Conservation (phyloP, 2,113 vertebrate genomes). For the Plecturocebus donacophilus region DNA sequence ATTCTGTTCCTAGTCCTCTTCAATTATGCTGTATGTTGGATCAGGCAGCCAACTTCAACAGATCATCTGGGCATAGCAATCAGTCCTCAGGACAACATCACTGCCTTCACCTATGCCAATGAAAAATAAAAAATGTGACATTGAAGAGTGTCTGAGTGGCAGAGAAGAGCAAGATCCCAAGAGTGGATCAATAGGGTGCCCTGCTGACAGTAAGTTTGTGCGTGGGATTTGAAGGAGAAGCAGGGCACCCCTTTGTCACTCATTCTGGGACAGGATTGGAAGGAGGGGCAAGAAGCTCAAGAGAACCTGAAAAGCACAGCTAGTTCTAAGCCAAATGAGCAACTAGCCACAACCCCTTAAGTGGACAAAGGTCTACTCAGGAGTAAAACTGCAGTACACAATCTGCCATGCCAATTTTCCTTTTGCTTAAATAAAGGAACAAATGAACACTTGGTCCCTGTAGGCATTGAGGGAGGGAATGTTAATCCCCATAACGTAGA, state of each 20-base stretch:
- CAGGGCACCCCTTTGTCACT: neutral
- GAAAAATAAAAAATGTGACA: conserved; percentile 37
- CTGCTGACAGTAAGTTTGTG: neutral
- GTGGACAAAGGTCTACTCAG: neutral
- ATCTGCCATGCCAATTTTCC: neutral
- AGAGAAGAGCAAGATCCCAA: neutral
- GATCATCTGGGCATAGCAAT: conserved; percentile 82
- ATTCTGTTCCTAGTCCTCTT: conserved; percentile 80
- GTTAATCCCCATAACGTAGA: neutral
- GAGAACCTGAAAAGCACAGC: conserved; percentile 16
- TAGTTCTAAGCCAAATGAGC: neutral
- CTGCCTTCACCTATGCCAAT: conserved; percentile 59
- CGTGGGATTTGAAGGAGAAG: conserved; percentile 7
- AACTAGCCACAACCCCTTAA: neutral
- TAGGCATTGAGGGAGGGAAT: neutral
- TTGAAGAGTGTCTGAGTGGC: conserved; percentile 30
- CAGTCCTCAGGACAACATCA: conserved; percentile 72
- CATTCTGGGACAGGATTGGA: neutral
- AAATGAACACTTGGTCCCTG: neutral
- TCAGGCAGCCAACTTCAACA: conserved; percentile 74
- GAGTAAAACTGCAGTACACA: neutral
- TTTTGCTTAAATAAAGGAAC: conserved; percentile 31
- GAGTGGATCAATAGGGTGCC: neutral
- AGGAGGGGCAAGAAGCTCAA: neutral
- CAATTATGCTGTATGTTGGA: conserved; percentile 77